Evolutionary conservation across 2,797 vertebrate species (phyloP), one percentile per base, ranked within the genome.

Genomic region (Hoplostethus mediterraneus): DNA sequence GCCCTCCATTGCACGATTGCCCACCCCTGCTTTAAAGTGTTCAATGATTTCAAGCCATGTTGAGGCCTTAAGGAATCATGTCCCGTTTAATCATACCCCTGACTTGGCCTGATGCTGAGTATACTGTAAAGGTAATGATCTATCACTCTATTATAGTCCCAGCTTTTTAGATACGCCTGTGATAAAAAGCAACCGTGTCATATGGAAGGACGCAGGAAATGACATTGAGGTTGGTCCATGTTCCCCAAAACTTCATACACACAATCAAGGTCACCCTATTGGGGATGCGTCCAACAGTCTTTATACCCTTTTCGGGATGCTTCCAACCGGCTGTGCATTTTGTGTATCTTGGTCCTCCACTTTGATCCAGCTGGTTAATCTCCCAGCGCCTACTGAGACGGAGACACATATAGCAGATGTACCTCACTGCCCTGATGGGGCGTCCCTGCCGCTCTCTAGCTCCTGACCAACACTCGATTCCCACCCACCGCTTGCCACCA

Each of bases 51-150:
- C 0, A 67, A 28, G 8, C 12, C 3, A 7, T 21, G 36, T 59
- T 61, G 4, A 48, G 13, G 44, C 40, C 40, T 42, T 30, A 60
- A 78, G 0, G 45, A 63, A 44, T 51, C 33, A 3, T 4, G 14
- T 60, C 38, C 60, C 13, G 3, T 78, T 71, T 77, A 73, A 84
- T 59, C 63, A 63, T 57, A 58, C 75, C 64, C 70, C 72, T 72
- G 81, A 57, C 59, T 63, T 49, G 3, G 68, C 61, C 72, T 64
- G 71, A 81, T 80, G 58, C 63, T 74, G 71, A 62, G 73, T n/a
- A 57, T 51, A 53, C 54, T 1, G 2, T 75, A 73, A 86, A 87
- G 73, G 56, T 67, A 90, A 87, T 71, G 81, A 70, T 67, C 72
- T 71, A 31, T 80, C 72, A 48, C 76, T 44, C 17, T 44, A 59